Evolutionary conservation across 1,140 invertebrate species (phyloP), one percentile per base, ranked within the genome.

Genomic region (Bombus sibiricus): DNA sequence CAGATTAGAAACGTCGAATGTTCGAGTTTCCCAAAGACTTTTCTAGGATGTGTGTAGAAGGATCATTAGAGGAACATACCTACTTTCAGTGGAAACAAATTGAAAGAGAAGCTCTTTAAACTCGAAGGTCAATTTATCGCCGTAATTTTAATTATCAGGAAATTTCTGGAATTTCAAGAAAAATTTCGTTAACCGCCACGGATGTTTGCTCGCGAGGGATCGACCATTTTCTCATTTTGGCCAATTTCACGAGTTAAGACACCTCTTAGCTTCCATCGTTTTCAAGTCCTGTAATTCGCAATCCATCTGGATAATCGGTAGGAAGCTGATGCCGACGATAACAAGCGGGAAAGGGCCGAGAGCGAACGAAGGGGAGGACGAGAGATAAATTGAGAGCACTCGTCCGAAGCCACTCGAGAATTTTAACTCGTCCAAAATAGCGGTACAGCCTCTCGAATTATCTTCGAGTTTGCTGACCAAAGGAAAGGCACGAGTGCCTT

Each of bases 361-460:
- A 32, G 39, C 34, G 57, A 32, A 18, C 3, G 6, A 68, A 43
- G 69, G 12, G 71, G 78, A 68, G 69, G 57, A 62, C 59, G 78
- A 85, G 18, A 53, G 71, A 85, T 81, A 81, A 81, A 85, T 74
- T 34, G 59, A 81, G 78, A 73, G 71, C 69, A 80, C 83, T 85
- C 69, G 59, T 66, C 28, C 59, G n/a, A 68, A 69, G 43, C 78
- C 43, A 43, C 69, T 85, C 43, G 69, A 85, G 32, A 74, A 85
- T 81, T 81, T 85, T 64, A 81, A 73, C 77, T 37, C 10, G 57
- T 57, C 59, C 43, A 37, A 43, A 66, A 81, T 66, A 71, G 59
- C 43, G 41, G 76, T 39, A 22, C 37, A 25, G 28, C 53, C 69
- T 72, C 71, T 85, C 71, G 69, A 85, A 73, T 25, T 66, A 28